Evolutionary conservation across 2,888 invertebrate genomes (phyloP).

Genomic region (Sclerodermus sp.): DNA sequence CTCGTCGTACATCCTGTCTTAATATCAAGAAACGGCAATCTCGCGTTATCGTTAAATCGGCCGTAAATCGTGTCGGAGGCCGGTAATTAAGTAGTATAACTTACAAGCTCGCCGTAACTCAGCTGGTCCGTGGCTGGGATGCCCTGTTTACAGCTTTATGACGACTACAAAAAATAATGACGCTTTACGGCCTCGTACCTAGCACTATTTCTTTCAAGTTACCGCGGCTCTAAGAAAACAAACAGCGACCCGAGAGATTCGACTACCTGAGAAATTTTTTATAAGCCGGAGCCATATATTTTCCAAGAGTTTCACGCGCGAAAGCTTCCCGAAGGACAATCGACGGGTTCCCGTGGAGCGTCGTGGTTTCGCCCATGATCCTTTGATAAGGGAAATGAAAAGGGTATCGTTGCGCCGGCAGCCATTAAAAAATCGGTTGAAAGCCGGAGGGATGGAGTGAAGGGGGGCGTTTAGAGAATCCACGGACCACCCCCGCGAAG

Average conservation of each 20-base stretch:
- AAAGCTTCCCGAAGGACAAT: too few relatives aligned
- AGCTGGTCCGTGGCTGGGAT: neutral
- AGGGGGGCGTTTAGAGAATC: too few relatives aligned
- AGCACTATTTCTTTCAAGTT: constrained; percentile 21
- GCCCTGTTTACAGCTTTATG: constrained; percentile 34
- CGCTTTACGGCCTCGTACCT: constrained; percentile 28
- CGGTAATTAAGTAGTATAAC: constrained; percentile 16
- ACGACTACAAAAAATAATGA: constrained; percentile 30
- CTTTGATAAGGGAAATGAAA: too few relatives aligned
- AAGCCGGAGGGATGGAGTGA: too few relatives aligned
- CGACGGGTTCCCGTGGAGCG: too few relatives aligned
- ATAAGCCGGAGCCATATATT: too few relatives aligned
- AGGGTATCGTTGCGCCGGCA: too few relatives aligned
- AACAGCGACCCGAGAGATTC: neutral
- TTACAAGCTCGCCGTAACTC: constrained; percentile 3
- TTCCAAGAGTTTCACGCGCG: too few relatives aligned
- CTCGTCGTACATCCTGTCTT: neutral
- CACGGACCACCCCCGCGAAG: too few relatives aligned
- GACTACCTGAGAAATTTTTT: neutral
- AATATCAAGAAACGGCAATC: neutral
- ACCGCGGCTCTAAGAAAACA: constrained; percentile 4
- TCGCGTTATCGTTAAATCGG: neutral
- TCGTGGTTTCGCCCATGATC: too few relatives aligned
- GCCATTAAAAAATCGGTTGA: too few relatives aligned
- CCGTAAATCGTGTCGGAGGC: neutral